Conservation (phyloP, 2,888 invertebrate genomes). For the Darwinula stevensoni region DNA sequence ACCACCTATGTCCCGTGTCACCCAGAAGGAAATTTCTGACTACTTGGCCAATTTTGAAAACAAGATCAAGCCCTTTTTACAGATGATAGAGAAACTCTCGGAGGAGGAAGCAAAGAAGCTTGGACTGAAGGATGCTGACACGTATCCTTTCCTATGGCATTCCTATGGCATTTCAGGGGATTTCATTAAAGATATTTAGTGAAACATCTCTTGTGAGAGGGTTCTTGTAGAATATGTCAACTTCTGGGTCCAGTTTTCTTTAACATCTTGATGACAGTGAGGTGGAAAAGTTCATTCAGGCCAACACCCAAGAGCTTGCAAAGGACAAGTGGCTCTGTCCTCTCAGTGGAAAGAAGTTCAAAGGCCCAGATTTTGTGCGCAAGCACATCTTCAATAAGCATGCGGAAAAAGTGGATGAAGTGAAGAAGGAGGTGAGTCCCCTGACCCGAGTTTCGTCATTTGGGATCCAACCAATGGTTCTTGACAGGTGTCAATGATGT, state of each 20-base stretch:
- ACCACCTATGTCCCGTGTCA: conserved; percentile 40
- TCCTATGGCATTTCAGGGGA: background rate
- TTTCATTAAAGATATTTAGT: too few species aligned
- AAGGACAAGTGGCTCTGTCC: conserved; percentile 99
- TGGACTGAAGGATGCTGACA: conserved; percentile 43
- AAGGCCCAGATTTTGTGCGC: conserved; percentile 88
- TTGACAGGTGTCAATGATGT: conserved; percentile 8
- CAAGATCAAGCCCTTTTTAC: conserved; percentile 68
- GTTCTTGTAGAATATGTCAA: too few species aligned
- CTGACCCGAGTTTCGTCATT: conserved; percentile 1
- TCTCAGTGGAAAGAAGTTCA: conserved; percentile 92
- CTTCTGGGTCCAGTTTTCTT: too few species aligned
- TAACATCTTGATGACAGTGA: too few species aligned
- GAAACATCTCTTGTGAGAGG: too few species aligned
- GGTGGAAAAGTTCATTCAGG: conserved; percentile 77
- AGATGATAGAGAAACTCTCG: conserved; percentile 31
- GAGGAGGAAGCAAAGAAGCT: conserved; percentile 49
- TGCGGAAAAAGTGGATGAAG: conserved; percentile 82
- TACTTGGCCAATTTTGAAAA: conserved; percentile 48
- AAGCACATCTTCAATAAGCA: conserved; percentile 98
- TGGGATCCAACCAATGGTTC: too few species aligned
- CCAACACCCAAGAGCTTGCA: conserved; percentile 83
- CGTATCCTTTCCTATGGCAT: conserved; percentile 16
- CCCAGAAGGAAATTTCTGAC: conserved; percentile 39
- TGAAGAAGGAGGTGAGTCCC: conserved; percentile 58